Evolutionary conservation across 2,113 vertebrate genomes (phyloP).

Genomic region (Puntigrus tetrazona): DNA sequence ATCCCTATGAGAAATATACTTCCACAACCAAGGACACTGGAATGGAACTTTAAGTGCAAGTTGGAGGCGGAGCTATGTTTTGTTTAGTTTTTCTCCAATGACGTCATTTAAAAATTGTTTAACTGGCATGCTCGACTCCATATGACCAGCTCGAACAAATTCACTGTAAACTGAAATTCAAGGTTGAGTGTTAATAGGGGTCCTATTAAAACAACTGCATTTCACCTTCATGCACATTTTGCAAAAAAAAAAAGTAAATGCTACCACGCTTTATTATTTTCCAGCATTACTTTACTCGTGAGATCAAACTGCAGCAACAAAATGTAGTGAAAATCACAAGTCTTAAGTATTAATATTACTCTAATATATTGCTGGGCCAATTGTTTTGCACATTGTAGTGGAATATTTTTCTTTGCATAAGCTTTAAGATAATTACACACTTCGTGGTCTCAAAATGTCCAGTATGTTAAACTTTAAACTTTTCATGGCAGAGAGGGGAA

Average conservation of each 20-base stretch:
- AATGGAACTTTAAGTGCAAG: background rate
- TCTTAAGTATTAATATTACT: background rate
- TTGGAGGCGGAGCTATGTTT: no score
- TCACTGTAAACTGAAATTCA: background rate
- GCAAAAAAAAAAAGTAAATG: background rate
- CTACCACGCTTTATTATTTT: background rate
- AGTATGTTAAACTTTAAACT: constrained; percentile 6
- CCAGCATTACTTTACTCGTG: background rate
- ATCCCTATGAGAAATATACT: background rate
- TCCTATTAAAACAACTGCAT: background rate
- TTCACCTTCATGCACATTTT: background rate
- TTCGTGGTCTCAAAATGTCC: background rate
- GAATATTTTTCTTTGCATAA: background rate
- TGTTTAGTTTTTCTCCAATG: no score
- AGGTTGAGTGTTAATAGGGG: background rate
- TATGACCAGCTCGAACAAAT: background rate
- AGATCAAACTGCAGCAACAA: background rate
- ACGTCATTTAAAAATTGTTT: no score
- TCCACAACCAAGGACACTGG: background rate
- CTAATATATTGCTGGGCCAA: background rate
- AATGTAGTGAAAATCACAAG: background rate
- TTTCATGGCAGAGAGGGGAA: background rate
- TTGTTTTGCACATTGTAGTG: background rate
- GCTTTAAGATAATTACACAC: background rate
- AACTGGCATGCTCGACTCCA: background rate